Evolutionary conservation across 2,113 vertebrate species (phyloP).

Genomic region (Struthio camelus): DNA sequence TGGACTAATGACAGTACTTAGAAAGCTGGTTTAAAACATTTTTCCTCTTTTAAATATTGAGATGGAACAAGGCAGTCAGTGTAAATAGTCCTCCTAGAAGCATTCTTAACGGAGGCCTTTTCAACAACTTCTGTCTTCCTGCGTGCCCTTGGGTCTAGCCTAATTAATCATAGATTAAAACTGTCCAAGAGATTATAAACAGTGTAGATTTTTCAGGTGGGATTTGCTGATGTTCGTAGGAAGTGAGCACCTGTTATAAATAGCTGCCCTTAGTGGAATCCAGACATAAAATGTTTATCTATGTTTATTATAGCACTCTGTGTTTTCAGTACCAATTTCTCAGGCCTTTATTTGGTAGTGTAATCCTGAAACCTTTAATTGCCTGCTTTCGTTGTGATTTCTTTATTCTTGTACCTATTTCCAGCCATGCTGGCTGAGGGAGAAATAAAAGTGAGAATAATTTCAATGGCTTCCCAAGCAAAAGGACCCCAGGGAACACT

Average conservation of each 20-base stretch:
- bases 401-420: constrained; percentile 60
- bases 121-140: neutral
- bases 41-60: constrained; percentile 1
- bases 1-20: neutral
- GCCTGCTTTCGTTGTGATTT: neutral
- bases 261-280: neutral
- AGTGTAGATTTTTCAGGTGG: neutral
- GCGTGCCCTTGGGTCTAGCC: neutral
- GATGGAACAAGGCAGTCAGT: neutral
- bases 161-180: constrained; percentile 30
- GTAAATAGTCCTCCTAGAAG: neutral
- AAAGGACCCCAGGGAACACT: constrained; percentile 64
- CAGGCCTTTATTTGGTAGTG: neutral
- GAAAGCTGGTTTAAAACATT: neutral
- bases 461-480: constrained; percentile 49
- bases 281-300: neutral
- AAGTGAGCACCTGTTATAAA: neutral
- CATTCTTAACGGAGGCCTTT: neutral
- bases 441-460: constrained; percentile 60
- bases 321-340: constrained; percentile 2
- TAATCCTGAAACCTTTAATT: constrained; percentile 26
- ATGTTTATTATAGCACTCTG: neutral
- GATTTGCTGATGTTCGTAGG: neutral
- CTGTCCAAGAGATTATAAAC: neutral
- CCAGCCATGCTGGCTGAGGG: constrained; percentile 30